A percentile compares a stretch with the other conserved stretches of the same genome.
Evolutionary conservation across 2,113 vertebrate species (phyloP).

Genomic region (Lasiurus borealis): DNA sequence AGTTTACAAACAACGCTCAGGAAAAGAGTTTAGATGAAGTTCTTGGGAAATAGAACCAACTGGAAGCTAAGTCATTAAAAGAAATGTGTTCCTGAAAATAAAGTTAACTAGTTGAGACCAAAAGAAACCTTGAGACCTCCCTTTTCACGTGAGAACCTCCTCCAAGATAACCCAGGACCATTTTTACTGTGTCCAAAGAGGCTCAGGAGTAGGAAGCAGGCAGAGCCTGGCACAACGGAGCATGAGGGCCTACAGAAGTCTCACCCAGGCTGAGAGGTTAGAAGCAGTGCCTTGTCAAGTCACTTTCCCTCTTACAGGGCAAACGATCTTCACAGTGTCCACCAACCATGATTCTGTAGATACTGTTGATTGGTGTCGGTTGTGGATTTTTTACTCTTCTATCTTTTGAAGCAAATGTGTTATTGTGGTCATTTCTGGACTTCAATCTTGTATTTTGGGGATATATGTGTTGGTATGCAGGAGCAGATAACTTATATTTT

Average conservation of each 20-base stretch:
- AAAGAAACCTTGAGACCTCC: not conserved
- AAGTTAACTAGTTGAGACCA: not conserved
- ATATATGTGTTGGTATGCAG: not conserved
- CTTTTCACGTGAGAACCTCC: not conserved
- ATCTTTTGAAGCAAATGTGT: not conserved
- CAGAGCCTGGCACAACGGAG: not conserved
- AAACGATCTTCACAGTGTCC: not conserved
- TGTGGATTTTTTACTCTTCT: not conserved
- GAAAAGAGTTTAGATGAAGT: not conserved
- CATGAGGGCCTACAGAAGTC: rapidly evolving
- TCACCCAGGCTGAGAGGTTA: not conserved
- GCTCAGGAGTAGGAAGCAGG: not conserved
- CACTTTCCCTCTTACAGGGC: too few species aligned
- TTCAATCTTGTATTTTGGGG: not conserved
- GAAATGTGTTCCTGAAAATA: not conserved
- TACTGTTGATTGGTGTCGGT: not conserved
- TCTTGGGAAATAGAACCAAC: not conserved
- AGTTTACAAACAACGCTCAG: not conserved
- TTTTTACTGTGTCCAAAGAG: not conserved
- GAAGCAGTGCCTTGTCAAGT: not conserved
- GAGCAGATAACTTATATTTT: not conserved
- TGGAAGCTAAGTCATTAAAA: not conserved
- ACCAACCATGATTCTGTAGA: not conserved
- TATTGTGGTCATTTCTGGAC: not conserved
- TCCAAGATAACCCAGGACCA: not conserved